These are phyloP conservation scores for Hystrix brachyura DNA, from an alignment of 2,113 vertebrate species.

Conservation along the genomic window DNA sequence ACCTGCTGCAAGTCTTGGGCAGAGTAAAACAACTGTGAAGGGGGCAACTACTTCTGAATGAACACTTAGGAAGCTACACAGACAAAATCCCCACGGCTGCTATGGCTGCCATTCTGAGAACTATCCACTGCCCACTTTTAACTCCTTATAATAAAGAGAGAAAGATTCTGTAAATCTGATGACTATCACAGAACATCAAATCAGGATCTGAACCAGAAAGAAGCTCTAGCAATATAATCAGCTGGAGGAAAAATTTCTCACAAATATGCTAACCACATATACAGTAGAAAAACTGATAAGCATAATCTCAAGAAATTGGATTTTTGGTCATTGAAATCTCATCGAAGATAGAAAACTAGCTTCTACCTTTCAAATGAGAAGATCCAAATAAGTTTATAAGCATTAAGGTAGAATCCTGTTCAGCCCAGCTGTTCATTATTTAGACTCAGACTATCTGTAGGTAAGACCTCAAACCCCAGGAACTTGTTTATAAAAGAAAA, in stretches of 20 bases:
- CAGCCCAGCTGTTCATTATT: background rate
- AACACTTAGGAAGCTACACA: background rate
- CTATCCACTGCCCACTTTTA: background rate
- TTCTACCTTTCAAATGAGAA: background rate
- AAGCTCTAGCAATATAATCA: background rate
- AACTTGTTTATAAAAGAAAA: constrained; percentile 29
- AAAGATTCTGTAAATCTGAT: background rate
- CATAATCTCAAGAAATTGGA: background rate
- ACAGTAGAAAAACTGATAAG: background rate
- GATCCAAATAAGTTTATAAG: background rate
- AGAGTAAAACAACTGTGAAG: background rate
- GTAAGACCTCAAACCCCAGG: background rate
- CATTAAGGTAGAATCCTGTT: background rate
- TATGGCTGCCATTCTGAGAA: background rate
- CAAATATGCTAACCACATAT: background rate
- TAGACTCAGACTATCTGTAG: background rate
- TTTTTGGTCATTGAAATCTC: constrained; percentile 34
- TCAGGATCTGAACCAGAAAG: background rate
- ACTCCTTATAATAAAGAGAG: background rate
- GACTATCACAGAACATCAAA: background rate
- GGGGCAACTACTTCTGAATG: background rate
- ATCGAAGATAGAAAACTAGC: background rate
- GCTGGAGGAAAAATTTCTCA: background rate
- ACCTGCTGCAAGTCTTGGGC: background rate
- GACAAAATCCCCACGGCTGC: background rate